Evolutionary conservation across 64 coral and sea anemone genomes (phyloP).

Genomic region (Anthopleura sola): DNA sequence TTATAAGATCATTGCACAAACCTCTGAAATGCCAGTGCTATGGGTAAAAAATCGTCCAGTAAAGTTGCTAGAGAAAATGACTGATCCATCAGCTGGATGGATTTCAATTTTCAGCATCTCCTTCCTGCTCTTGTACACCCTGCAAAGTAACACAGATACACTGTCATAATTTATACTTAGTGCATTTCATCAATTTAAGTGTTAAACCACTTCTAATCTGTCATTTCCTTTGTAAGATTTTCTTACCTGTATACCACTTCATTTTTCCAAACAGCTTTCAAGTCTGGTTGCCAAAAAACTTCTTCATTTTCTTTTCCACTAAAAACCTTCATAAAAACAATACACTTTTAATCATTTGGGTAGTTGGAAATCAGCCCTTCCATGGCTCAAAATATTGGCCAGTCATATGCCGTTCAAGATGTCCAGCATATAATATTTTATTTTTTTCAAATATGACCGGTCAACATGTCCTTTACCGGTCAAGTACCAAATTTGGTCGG

Average conservation of each 20-base stretch:
- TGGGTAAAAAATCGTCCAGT: slow-evolving; percentile 42
- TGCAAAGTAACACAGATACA: neutral
- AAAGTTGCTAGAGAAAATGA: slow-evolving; percentile 23
- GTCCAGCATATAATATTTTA: too few relatives aligned
- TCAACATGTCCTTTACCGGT: too few relatives aligned
- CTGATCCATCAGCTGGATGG: slow-evolving; percentile 32
- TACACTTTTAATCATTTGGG: too few relatives aligned
- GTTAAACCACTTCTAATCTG: too few relatives aligned
- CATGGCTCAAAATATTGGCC: too few relatives aligned
- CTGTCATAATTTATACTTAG: too few relatives aligned
- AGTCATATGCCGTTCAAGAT: too few relatives aligned
- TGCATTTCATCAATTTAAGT: too few relatives aligned
- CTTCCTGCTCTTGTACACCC: neutral
- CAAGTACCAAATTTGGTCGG: too few relatives aligned
- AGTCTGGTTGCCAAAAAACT: slow-evolving; percentile 36
- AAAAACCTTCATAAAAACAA: neutral
- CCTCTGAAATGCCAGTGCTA: neutral
- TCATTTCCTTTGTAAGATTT: too few relatives aligned
- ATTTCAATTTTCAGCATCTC: slow-evolving; percentile 44
- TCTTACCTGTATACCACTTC: slow-evolving; percentile 17
- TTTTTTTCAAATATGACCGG: too few relatives aligned
- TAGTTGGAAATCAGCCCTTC: too few relatives aligned
- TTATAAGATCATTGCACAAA: neutral
- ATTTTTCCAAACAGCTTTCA: slow-evolving; percentile 56
- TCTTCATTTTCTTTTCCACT: neutral